Conservation (phyloP, 2,888 invertebrate genomes). For the Hermaeophaga mercurialis region DNA sequence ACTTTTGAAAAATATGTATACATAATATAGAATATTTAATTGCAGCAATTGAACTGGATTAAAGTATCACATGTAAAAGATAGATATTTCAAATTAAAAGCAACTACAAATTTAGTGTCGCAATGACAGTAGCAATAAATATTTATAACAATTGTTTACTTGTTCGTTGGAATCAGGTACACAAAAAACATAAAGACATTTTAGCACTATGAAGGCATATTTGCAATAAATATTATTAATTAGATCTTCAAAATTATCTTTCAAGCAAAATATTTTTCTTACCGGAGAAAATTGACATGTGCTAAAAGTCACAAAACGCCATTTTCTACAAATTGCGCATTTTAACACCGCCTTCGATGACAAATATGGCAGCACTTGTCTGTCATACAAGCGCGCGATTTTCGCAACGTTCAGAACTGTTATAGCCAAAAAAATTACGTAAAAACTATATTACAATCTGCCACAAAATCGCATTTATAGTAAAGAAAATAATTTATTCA, state of each 20-base stretch:
- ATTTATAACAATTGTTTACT: conserved; percentile 49
- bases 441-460: no score
- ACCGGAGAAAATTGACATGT: conserved; percentile 57
- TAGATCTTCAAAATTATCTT: conserved; percentile 1
- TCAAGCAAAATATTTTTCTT: conserved; percentile 41
- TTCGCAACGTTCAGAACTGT: not conserved
- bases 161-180: conserved; percentile 38
- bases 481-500: no score
- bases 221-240: conserved; percentile 7
- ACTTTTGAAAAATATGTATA: not conserved
- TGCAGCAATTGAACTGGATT: conserved; percentile 4
- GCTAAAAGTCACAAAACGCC: conserved; percentile 55
- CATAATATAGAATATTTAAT: not conserved
- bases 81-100: conserved; percentile 17
- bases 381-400: not conserved
- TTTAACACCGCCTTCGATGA: conserved; percentile 14
- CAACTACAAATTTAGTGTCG: conserved; percentile 20
- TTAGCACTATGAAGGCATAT: conserved; percentile 12
- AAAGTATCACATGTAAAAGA: not conserved
- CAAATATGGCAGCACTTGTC: conserved; percentile 32
- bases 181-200: conserved; percentile 2
- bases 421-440: no score
- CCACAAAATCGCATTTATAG: no score
- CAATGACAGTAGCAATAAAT: conserved; percentile 42
- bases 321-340: conserved; percentile 45